These are phyloP conservation scores for Papilio aristodemus DNA, from an alignment of 1,140 invertebrate species.

Conservation along the genomic window DNA sequence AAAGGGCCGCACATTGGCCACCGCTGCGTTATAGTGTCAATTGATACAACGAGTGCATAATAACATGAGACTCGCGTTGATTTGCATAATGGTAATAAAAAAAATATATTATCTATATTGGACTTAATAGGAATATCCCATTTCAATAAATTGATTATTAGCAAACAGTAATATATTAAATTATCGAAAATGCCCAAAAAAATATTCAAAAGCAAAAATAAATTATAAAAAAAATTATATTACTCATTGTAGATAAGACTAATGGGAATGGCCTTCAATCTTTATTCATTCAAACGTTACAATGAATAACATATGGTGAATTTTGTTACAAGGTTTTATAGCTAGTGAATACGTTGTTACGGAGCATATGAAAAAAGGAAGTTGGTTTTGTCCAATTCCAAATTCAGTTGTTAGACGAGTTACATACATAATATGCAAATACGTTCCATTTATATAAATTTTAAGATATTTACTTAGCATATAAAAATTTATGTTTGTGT, in stretches of 20 bases:
- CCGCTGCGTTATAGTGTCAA: background rate
- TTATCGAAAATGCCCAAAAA: conserved; percentile 20
- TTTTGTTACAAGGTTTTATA: background rate
- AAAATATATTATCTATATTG: background rate
- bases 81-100: conserved; percentile 5
- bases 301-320: background rate
- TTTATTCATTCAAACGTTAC: background rate
- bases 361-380: background rate
- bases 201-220: conserved; percentile 26
- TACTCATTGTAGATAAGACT: conserved; percentile 13
- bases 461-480: too few species aligned
- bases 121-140: background rate
- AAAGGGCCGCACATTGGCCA: too few species aligned
- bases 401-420: background rate
- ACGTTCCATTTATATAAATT: too few species aligned
- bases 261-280: background rate
- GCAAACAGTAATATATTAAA: conserved; percentile 11
- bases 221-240: conserved; percentile 20
- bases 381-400: background rate
- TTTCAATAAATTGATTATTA: background rate
- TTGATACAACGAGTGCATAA: background rate
- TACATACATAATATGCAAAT: too few species aligned
- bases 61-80: background rate
- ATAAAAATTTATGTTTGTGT: too few species aligned
- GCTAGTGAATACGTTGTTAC: background rate